Evolutionary conservation across 35 echinoderm and acorn worm genomes (phyloP).

Genomic region (Acanthaster planci): DNA sequence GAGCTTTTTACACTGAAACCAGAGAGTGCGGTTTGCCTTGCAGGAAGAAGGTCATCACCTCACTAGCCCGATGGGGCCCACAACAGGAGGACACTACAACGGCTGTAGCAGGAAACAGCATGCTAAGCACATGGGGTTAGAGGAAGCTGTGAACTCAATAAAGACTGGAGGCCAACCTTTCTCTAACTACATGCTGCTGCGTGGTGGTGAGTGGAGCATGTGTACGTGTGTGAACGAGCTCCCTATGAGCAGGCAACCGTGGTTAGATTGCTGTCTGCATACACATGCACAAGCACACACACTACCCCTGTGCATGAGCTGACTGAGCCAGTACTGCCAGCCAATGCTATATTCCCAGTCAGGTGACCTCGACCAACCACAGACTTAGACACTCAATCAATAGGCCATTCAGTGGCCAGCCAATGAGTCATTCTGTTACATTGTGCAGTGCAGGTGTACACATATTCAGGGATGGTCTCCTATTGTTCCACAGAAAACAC

Average conservation of each 20-base stretch:
- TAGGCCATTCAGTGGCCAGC: conserved; percentile 22
- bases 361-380: conserved; percentile 30
- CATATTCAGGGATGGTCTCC: conserved; percentile 7
- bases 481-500: neutral
- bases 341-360: neutral
- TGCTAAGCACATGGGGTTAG: neutral
- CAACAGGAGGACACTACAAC: neutral
- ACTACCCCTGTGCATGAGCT: neutral
- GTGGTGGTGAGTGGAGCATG: neutral
- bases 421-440: conserved; percentile 30
- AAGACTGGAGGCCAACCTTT: neutral
- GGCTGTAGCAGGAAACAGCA: conserved; percentile 21
- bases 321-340: neutral
- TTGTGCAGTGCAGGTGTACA: conserved; percentile 24
- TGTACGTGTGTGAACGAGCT: neutral
- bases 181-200: neutral
- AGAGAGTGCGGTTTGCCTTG: conserved; percentile 3
- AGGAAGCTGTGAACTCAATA: conserved; percentile 7
- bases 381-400: conserved; percentile 29
- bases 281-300: neutral
- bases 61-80: neutral
- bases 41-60: conserved; percentile 15
- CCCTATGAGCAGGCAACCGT: neutral
- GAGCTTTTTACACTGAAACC: neutral
- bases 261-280: neutral